A percentile compares a stretch with the other conserved stretches of the same genome.
phyloP scores from a whole-genome alignment of 2,797 vertebrate species.

The Anomalospiza imberbis region DNA sequence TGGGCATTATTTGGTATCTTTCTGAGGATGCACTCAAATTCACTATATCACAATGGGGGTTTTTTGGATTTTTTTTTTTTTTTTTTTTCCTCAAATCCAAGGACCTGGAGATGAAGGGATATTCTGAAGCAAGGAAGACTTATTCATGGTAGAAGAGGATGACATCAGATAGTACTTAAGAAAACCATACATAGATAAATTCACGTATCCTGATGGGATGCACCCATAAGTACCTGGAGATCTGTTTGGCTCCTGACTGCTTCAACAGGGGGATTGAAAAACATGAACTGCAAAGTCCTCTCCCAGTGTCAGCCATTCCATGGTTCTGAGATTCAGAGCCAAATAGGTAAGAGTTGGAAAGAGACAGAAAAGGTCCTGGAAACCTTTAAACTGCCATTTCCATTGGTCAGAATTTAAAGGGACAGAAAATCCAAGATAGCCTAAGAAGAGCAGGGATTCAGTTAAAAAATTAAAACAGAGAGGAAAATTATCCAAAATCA shows the following conservation, averaged over 20 bases:
- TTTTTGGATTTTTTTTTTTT: no score
- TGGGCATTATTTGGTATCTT: neutral
- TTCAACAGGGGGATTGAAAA: neutral
- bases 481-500: neutral
- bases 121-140: neutral
- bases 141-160: neutral
- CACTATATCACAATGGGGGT: neutral
- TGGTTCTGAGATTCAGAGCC: neutral
- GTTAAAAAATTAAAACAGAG: neutral
- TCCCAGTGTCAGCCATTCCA: neutral
- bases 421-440: neutral
- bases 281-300: neutral
- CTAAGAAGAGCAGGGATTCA: neutral
- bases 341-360: neutral
- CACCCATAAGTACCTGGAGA: neutral
- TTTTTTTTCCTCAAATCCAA: neutral
- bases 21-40: neutral
- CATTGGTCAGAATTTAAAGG: neutral
- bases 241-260: neutral
- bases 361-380: neutral
- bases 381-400: neutral
- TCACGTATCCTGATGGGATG: no score
- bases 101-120: neutral
- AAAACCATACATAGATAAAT: neutral
- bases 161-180: neutral